These are phyloP conservation scores for Lasioglossum albipes DNA, from an alignment of 1,140 invertebrate genomes.

Conservation along the genomic window DNA sequence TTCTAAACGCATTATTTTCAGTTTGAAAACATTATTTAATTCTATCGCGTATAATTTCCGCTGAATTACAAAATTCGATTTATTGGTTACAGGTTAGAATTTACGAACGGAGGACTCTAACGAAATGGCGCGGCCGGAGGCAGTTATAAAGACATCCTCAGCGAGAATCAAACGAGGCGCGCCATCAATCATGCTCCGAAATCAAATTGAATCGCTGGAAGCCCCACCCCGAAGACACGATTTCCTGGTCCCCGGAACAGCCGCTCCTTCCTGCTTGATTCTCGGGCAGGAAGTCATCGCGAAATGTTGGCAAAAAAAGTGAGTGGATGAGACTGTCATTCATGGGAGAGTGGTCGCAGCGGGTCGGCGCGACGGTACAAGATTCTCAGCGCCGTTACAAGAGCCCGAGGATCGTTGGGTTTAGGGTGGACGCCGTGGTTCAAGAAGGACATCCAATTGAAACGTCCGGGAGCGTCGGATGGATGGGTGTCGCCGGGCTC, in stretches of 20 bases:
- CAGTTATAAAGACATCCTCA: too few relatives aligned
- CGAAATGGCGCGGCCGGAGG: too few relatives aligned
- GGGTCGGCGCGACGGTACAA: neutral
- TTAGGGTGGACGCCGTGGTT: neutral
- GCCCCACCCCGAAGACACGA: too few relatives aligned
- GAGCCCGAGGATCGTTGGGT: neutral
- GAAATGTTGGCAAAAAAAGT: neutral
- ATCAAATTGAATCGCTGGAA: neutral
- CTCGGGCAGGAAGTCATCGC: neutral
- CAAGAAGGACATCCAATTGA: constrained; percentile 68
- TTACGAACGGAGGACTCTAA: too few relatives aligned
- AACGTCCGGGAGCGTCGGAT: constrained; percentile 68
- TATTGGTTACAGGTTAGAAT: too few relatives aligned
- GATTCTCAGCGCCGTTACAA: neutral
- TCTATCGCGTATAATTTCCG: too few relatives aligned
- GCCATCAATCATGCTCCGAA: too few relatives aligned
- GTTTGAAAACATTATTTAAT: too few relatives aligned
- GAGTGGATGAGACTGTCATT: neutral
- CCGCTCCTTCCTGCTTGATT: neutral
- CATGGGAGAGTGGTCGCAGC: neutral
- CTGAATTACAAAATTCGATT: too few relatives aligned
- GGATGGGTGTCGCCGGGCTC: constrained; percentile 73
- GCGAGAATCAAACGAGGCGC: too few relatives aligned
- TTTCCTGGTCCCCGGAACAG: neutral
- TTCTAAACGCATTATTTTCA: too few relatives aligned